Conservation (phyloP, 2,113 vertebrate genomes). For the Coracopsis vasa region DNA sequence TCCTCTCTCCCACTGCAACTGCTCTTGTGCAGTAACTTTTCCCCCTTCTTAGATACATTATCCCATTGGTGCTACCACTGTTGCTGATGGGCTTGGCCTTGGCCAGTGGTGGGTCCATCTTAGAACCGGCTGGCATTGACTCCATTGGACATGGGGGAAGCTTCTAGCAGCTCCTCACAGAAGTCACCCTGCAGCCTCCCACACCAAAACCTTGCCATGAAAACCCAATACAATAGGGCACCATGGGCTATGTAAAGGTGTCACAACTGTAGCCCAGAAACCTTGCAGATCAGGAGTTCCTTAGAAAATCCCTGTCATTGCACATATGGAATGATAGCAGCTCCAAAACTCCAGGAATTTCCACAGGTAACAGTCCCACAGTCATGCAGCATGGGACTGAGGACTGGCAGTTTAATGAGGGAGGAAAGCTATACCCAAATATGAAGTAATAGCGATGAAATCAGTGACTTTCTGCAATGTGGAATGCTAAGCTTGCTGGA, state of each 20-base stretch:
- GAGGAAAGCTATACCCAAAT: background rate
- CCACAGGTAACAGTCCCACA: background rate
- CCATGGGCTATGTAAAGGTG: background rate
- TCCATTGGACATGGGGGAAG: background rate
- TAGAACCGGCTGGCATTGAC: background rate
- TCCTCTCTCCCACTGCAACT: background rate
- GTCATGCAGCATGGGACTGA: accelerated
- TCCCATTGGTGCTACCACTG: background rate
- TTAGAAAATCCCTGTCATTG: background rate
- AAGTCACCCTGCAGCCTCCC: background rate
- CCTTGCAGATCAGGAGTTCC: background rate
- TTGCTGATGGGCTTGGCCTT: background rate
- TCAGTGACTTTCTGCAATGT: background rate
- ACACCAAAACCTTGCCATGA: background rate
- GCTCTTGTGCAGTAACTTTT: background rate
- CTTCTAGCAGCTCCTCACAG: background rate
- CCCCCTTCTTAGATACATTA: background rate
- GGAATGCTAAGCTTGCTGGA: background rate
- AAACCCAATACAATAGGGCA: background rate
- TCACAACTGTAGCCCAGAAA: background rate
- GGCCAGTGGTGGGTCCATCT: background rate
- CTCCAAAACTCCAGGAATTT: background rate
- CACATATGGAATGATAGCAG: background rate
- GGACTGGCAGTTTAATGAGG: background rate
- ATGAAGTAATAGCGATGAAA: background rate